These are phyloP conservation scores for Solen grandis DNA, from an alignment of 1,140 invertebrate genomes.

Conservation along the genomic window DNA sequence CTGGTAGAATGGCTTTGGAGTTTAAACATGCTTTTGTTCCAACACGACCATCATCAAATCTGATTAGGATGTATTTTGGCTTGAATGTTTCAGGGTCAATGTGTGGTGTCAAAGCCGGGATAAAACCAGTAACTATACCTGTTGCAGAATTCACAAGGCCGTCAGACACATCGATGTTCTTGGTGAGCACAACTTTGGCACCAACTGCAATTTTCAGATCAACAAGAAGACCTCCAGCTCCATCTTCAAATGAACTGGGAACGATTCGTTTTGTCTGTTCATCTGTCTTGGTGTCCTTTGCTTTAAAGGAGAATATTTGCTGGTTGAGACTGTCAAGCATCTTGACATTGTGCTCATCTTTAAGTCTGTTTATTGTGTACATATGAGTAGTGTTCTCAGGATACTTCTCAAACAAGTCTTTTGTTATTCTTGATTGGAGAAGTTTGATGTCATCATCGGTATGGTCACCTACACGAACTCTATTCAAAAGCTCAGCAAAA, in stretches of 20 bases:
- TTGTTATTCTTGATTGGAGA: constrained; percentile 16
- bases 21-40: not conserved
- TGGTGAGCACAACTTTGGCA: constrained; percentile 15
- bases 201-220: not conserved
- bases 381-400: constrained; percentile 8
- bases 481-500: constrained; percentile 25
- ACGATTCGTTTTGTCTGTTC: constrained; percentile 19
- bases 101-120: not conserved
- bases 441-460: constrained; percentile 27
- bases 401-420: constrained; percentile 10
- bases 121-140: not conserved
- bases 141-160: no score
- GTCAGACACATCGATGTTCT: constrained; percentile 3
- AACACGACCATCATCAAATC: constrained; percentile 31
- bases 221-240: not conserved
- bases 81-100: constrained; percentile 1
- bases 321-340: constrained; percentile 5
- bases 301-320: constrained; percentile 15
- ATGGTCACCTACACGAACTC: constrained; percentile 6
- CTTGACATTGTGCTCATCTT: constrained; percentile 12
- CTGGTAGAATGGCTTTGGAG: not conserved
- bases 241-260: not conserved
- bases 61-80: no score
- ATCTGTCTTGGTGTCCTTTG: constrained; percentile 4
- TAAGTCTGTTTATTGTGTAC: not conserved